phyloP scores from a whole-genome alignment of 2,113 vertebrate species.

The Chaetorhynchus papuensis region DNA sequence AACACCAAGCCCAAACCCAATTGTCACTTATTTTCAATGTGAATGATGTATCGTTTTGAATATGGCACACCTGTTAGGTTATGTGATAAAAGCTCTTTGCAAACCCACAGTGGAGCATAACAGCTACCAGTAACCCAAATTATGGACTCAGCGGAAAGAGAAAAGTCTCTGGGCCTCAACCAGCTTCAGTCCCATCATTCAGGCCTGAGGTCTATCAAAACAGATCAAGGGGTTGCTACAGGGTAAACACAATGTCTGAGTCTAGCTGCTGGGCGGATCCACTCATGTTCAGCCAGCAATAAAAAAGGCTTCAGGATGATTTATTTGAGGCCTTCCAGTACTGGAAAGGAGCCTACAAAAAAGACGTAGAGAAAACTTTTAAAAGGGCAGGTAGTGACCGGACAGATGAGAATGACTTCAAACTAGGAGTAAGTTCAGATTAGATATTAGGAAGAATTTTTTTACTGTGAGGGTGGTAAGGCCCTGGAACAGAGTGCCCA shows the following conservation, averaged over 20 bases:
- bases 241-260: neutral
- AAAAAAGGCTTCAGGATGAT: neutral
- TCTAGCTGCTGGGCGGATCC: neutral
- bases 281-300: neutral
- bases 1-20: neutral
- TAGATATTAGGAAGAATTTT: neutral
- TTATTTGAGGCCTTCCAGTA: neutral
- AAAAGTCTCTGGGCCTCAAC: fast-evolving
- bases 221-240: neutral
- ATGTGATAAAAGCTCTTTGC: neutral
- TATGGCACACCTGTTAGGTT: neutral
- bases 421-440: neutral
- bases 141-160: neutral
- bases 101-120: neutral
- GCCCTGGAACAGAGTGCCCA: too few species aligned
- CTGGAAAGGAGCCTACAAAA: neutral
- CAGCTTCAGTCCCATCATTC: neutral
- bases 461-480: neutral
- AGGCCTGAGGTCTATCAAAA: neutral
- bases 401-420: neutral
- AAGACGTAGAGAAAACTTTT: neutral
- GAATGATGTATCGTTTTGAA: neutral
- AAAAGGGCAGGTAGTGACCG: neutral
- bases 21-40: neutral
- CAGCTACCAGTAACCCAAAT: neutral